Conservation (phyloP, 2,113 vertebrate species). For the Guaruba guarouba region DNA sequence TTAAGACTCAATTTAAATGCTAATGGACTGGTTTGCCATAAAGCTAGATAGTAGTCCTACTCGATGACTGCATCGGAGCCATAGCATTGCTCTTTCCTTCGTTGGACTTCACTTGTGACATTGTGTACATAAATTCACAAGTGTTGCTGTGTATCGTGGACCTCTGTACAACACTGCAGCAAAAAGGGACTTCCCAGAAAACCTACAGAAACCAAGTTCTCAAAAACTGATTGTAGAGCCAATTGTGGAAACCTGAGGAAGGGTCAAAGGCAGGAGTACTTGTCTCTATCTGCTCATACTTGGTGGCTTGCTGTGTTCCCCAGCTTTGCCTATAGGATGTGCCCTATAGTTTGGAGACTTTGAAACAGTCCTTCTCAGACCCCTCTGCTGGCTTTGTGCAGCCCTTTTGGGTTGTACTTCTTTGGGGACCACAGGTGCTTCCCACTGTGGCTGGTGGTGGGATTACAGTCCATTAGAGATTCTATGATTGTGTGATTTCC, state of each 20-base stretch:
- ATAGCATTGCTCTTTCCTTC: neutral
- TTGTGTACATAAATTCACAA: neutral
- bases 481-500: neutral
- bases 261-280: neutral
- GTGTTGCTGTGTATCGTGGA: neutral
- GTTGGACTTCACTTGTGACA: neutral
- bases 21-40: conserved; percentile 44
- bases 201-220: neutral
- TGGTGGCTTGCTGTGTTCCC: neutral
- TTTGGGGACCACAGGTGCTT: neutral
- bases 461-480: neutral
- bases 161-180: neutral
- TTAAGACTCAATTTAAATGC: conserved; percentile 65
- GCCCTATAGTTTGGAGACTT: neutral
- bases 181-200: neutral
- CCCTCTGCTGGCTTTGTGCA: neutral
- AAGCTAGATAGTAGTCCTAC: neutral
- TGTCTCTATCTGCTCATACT: neutral
- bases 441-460: accelerated
- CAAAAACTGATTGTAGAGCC: neutral
- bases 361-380: accelerated
- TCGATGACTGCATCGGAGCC: neutral
- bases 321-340: neutral
- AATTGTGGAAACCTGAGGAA: neutral
- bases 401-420: neutral